Percentiles rank a stretch among this genome's conserved stretches.
phyloP scores from a whole-genome alignment of 1,140 invertebrate genomes.

The Neodiprion lecontei region DNA sequence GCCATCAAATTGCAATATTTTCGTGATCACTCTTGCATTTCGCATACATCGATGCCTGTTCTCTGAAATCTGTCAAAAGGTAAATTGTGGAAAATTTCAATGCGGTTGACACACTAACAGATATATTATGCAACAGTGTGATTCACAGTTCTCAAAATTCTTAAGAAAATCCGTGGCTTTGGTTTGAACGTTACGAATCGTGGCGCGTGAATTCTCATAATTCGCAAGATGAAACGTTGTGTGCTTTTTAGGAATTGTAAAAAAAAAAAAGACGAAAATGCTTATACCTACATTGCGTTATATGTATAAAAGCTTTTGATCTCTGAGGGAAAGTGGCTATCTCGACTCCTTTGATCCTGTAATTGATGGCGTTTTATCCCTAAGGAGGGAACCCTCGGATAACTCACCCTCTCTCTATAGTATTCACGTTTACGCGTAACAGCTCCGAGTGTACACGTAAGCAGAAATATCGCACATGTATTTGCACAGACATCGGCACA shows the following conservation, averaged over 20 bases:
- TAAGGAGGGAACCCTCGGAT: not conserved
- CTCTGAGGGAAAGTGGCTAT: constrained; percentile 3
- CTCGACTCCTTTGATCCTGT: constrained; percentile 5
- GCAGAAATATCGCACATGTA: not conserved
- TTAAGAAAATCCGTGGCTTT: too few species aligned
- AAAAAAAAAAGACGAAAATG: not conserved
- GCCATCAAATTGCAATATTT: too few species aligned
- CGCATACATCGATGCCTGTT: too few species aligned
- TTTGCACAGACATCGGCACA: not conserved
- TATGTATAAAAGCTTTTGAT: not conserved
- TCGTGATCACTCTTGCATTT: too few species aligned
- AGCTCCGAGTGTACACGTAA: too few species aligned
- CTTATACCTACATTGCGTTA: not conserved
- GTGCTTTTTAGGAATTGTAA: not conserved
- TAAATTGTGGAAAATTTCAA: too few species aligned
- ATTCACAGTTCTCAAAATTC: too few species aligned
- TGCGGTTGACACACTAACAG: too few species aligned
- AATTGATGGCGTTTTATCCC: constrained; percentile 7
- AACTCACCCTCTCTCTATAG: not conserved
- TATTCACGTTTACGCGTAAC: not conserved
- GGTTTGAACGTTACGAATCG: too few species aligned
- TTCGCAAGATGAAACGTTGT: not conserved
- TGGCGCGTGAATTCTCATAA: too few species aligned
- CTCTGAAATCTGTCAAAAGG: too few species aligned
- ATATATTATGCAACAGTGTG: too few species aligned